Conservation (phyloP, 2,888 invertebrate species). For the Panopea generosa region DNA sequence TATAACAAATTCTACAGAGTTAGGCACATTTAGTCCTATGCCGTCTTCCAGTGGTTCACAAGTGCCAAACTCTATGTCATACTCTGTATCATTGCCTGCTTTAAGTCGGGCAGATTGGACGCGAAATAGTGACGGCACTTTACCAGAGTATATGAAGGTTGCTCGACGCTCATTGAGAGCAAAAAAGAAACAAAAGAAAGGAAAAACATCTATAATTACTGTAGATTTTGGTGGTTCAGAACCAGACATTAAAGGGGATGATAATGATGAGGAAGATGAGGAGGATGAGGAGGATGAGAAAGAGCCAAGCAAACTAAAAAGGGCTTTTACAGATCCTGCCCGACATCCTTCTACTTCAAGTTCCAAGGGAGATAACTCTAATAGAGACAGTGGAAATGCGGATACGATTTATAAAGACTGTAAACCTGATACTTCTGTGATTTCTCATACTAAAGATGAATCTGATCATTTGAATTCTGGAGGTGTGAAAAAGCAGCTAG, state of each 20-base stretch:
- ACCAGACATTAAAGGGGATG: constrained; percentile 50
- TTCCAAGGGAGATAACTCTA: not conserved
- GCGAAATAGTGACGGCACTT: constrained; percentile 80
- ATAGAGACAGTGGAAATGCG: constrained; percentile 2
- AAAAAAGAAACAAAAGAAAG: constrained; percentile 52
- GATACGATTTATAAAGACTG: not conserved
- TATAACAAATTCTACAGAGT: constrained; percentile 66
- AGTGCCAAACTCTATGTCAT: constrained; percentile 47
- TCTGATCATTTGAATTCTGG: not conserved
- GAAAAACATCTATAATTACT: constrained; percentile 60
- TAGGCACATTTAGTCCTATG: constrained; percentile 81
- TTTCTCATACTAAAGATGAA: not conserved
- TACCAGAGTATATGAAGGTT: constrained; percentile 80
- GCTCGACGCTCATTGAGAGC: constrained; percentile 60
- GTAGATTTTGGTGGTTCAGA: constrained; percentile 65
- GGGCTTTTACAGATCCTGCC: constrained; percentile 61
- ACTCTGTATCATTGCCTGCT: constrained; percentile 75
- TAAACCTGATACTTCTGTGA: not conserved
- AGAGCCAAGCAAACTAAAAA: constrained; percentile 37
- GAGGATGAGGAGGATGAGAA: constrained; percentile 5
- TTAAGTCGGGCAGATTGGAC: constrained; percentile 74
- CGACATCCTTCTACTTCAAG: constrained; percentile 16
- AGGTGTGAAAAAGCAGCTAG: constrained; percentile 50
- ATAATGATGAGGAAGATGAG: constrained; percentile 21
- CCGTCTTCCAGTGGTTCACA: constrained; percentile 43